Evolutionary conservation across 2,888 invertebrate species (phyloP), one percentile per base, ranked within the genome.

Genomic region (Blera fallax): DNA sequence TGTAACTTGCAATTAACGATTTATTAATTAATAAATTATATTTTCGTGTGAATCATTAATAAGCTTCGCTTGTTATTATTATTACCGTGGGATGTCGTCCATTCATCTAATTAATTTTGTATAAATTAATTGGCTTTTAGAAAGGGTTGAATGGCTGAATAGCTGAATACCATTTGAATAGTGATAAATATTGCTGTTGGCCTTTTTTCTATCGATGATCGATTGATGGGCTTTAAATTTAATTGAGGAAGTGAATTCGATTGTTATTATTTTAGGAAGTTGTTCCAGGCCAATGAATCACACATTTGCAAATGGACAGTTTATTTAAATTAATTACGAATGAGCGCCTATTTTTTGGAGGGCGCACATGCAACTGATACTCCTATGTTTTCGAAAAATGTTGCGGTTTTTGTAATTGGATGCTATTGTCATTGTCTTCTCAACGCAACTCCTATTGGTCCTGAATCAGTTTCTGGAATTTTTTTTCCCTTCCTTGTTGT

Each of bases 61-160:
- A 50, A 27, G 34, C 45, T 27, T 52, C 18, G 16, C 34, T 21
- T 27, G 24, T 43, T 29, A 43, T 64, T 54, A 52, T 34, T 37
- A 21, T 21, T 29, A 34, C 24, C 72, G 40, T 48, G 10, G 32
- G 37, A 60, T 62, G 54, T 69, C 60, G 70, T 58, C 37, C 14
- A 82, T 77, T 77, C 65, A 58, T 77, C 64, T 82, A 82, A 72
- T 82, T 77, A 77, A 82, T 78, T 82, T 76, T 60, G 64, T 72
- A 82, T 82, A 65, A 77, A 77, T 82, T 64, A 77, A 77, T 82
- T 58, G 27, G 50, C 40, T 65, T 54, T 64, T 43, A 11, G 50
- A 58, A 70, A 48, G 29, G 18, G 24, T 24, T 40, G 40, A 77
- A 60, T 32, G 52, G 32, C 62, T 56, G 32, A 65, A 65, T 45